Base-by-base conservation (phyloP, 2,113 vertebrate species). In the Cynocephalus volans region DNA sequence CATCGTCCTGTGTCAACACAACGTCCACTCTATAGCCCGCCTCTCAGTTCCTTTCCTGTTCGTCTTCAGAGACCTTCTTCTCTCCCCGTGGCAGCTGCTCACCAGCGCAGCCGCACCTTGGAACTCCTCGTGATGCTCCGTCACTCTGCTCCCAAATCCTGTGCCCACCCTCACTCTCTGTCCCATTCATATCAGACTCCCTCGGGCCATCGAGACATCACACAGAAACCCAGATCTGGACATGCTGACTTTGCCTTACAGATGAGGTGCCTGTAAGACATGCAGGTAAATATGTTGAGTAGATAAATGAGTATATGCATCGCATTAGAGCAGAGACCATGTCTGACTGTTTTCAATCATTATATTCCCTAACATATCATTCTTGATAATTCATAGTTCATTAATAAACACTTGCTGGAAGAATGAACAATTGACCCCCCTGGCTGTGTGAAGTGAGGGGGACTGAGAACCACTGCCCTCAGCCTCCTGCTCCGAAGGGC, bases 1-100 rank as follows among this genome's bases (percentile, higher is more conserved):
- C 58, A 64, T 31, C 9, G 60, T 48, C 18, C 15, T 9, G 21
- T 5, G 1, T 5, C 67, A 21, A 67, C 48, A 7, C 48, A 48
- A 2, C 1, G 8, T 9, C 33, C 65, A 73, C 11, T 73, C 56
- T 18, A 21, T 26, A 13, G 10, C 12, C 21, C 6, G 0, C 8
- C 77, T 58, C 67, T 33, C 19, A 1, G 41, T 26, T 9, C 28
- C 58, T n/a, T 26, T 31, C 2, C 24, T 19, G 15, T 19, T 13
- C 23, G 8, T 65, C 60, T 67, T n/a, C 50, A 72, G 3, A 67
- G 56, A 23, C n/a, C 28, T 28, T 12, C 5, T 12, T 28, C 36
- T 17, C 23, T 48, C 31, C 52, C n/a, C 31, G 17, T 0, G 14
- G 48, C 54, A n/a, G 41, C 45, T 45, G 45, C 41, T 41, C 41